These are phyloP conservation scores for Spilarctia lutea DNA, from an alignment of 2,888 invertebrate species.

Conservation along the genomic window DNA sequence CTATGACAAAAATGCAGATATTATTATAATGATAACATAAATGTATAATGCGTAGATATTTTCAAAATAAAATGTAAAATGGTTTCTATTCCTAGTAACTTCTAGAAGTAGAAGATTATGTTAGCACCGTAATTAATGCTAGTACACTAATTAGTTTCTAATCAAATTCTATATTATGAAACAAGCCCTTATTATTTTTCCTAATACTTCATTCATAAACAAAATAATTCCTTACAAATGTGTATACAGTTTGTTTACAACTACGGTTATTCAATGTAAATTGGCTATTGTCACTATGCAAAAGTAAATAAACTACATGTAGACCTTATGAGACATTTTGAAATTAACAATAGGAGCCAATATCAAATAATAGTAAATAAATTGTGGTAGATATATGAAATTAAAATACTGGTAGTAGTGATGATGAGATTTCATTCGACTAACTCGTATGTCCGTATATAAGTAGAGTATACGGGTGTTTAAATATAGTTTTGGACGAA, in stretches of 20 bases:
- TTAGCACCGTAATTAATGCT: too few species aligned
- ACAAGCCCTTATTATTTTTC: too few species aligned
- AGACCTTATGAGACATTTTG: neutral
- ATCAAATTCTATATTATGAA: too few species aligned
- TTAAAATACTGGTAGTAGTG: neutral
- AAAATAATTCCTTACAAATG: neutral
- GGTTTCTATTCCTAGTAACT: too few species aligned
- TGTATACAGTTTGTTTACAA: neutral
- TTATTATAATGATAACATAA: too few species aligned
- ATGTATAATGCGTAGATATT: too few species aligned
- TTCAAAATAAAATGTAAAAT: too few species aligned
- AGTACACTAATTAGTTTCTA: too few species aligned
- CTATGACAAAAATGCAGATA: neutral
- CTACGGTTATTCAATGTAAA: neutral
- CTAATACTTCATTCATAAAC: too few species aligned
- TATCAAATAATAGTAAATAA: neutral
- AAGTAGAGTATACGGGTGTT: neutral
- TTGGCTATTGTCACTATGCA: neutral
- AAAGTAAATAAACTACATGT: neutral
- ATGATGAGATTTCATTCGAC: neutral
- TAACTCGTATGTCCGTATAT: neutral
- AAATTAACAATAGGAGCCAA: neutral
- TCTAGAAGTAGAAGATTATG: too few species aligned
- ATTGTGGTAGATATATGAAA: neutral
- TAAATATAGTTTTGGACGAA: neutral